Evolutionary conservation across 2,113 vertebrate species (phyloP).

Genomic region (Entosphenus tridentatus): DNA sequence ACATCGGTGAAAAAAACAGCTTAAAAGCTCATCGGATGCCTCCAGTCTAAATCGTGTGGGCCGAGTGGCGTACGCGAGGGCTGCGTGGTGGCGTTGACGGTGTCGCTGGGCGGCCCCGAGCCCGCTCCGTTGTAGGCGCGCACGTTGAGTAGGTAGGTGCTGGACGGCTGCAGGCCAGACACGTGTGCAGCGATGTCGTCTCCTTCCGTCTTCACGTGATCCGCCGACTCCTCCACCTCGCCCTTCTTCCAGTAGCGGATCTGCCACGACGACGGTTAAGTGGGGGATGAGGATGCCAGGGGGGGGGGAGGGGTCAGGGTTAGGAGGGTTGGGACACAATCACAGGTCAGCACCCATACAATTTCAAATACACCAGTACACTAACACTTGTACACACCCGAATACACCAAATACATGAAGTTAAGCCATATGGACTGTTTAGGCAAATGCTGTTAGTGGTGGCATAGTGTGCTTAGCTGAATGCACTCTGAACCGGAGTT

Average conservation of each 20-base stretch:
- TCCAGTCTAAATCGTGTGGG: neutral
- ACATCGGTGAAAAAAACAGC: too few species aligned
- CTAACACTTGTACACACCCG: neutral
- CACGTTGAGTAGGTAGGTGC: neutral
- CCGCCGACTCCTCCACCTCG: too few species aligned
- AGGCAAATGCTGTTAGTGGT: too few species aligned
- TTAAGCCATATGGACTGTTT: too few species aligned
- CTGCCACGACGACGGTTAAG: too few species aligned
- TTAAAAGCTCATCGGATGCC: too few species aligned
- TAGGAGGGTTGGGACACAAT: neutral
- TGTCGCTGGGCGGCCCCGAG: conserved; percentile 1
- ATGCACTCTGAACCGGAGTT: too few species aligned
- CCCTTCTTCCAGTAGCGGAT: too few species aligned
- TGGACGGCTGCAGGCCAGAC: conserved; percentile 3
- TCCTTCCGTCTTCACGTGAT: too few species aligned
- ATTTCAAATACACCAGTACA: neutral
- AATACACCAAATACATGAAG: neutral
- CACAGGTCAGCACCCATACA: neutral
- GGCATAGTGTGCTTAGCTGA: too few species aligned
- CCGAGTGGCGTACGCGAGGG: neutral
- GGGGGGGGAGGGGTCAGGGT: too few species aligned
- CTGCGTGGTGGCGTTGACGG: neutral
- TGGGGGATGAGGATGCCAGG: too few species aligned
- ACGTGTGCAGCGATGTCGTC: neutral
- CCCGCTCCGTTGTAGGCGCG: conserved; percentile 2